Evolutionary conservation across 2,888 invertebrate species (phyloP).

Genomic region (Apeira syringaria): DNA sequence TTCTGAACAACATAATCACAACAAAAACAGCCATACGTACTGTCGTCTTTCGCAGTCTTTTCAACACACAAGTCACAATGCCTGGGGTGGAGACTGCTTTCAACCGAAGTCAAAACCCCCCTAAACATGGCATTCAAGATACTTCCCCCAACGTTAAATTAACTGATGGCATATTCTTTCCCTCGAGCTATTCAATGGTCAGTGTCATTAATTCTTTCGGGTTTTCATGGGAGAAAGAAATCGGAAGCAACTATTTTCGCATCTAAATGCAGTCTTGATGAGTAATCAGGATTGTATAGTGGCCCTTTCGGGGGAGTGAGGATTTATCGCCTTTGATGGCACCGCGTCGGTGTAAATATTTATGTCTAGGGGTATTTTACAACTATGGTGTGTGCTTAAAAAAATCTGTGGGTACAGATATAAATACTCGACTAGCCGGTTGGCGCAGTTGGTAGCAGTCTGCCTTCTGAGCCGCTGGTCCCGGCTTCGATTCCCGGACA

Average conservation of each 20-base stretch:
- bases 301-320: conserved; percentile 29
- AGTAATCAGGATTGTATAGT: conserved; percentile 44
- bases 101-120: conserved; percentile 32
- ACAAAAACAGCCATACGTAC: conserved; percentile 19
- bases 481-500: too few relatives aligned
- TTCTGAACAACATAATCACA: conserved; percentile 5
- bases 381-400: background rate
- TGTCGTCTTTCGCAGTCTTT: conserved; percentile 21
- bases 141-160: conserved; percentile 33
- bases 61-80: conserved; percentile 18
- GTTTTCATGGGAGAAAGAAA: conserved; percentile 46
- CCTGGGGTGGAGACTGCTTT: conserved; percentile 22
- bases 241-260: conserved; percentile 55
- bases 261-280: conserved; percentile 52
- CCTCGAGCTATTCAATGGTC: conserved; percentile 46
- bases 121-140: conserved; percentile 31
- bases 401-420: background rate
- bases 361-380: conserved; percentile 1
- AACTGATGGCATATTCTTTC: conserved; percentile 35
- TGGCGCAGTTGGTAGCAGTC: too few relatives aligned
- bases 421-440: too few relatives aligned
- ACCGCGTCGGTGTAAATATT: conserved; percentile 8
- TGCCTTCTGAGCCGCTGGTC: too few relatives aligned
- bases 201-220: conserved; percentile 46
- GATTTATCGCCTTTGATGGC: conserved; percentile 27